phyloP scores from a whole-genome alignment of 2,113 vertebrate genomes.

The Burhinus oedicnemus region DNA sequence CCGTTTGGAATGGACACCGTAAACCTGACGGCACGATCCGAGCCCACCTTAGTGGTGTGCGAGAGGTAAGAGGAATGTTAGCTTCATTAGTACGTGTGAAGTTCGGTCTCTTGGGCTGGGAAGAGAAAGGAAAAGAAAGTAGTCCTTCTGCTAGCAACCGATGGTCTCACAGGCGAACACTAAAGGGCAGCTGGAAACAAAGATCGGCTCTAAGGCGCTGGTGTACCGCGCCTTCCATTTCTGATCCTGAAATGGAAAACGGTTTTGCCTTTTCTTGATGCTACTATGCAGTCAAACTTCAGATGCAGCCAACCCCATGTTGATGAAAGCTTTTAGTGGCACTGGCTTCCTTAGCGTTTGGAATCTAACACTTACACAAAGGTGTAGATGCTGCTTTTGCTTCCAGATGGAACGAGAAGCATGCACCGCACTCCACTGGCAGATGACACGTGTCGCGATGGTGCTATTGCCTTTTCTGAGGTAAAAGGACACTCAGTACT shows the following conservation, averaged over 20 bases:
- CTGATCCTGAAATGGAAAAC: neutral
- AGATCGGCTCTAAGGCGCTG: neutral
- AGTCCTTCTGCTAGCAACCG: neutral
- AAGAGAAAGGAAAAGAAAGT: neutral
- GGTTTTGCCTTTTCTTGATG: neutral
- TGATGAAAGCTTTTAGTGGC: neutral
- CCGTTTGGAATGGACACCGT: conserved; percentile 72
- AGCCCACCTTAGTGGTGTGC: conserved; percentile 73
- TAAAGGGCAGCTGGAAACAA: neutral
- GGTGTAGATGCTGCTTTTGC: neutral
- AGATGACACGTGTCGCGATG: neutral
- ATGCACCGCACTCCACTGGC: rapidly evolving
- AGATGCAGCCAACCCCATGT: rapidly evolving
- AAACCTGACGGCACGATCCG: conserved; percentile 7
- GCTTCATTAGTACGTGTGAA: rapidly evolving
- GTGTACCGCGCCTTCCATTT: neutral
- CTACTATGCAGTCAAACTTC: neutral
- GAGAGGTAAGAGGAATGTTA: conserved; percentile 68
- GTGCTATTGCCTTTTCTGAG: neutral
- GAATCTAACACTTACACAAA: neutral
- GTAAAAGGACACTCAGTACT: neutral
- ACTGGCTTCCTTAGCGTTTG: neutral
- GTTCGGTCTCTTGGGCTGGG: neutral
- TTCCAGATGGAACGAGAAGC: neutral
- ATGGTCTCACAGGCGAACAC: rapidly evolving